Evolutionary conservation across 2,888 invertebrate genomes (phyloP), one percentile per base, ranked within the genome.

Genomic region (Phragmatobia fuliginosa): DNA sequence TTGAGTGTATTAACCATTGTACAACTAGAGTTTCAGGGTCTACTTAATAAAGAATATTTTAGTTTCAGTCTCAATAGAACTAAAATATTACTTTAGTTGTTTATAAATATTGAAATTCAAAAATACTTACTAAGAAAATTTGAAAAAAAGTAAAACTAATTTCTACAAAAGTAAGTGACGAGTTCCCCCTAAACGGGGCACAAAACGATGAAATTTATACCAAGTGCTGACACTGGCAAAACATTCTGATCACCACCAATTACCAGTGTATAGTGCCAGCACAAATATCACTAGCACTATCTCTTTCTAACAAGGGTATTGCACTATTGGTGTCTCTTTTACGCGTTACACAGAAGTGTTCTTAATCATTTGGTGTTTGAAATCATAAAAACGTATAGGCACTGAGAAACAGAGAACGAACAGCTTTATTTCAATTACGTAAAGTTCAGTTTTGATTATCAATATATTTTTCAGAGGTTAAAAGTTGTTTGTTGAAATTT

Each of bases 231-330:
- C 94, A 92, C 89, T 83, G 84, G 85, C 93, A 92, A 94, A 94
- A 94, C 92, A 93, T 89, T 88, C 83, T 92, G 93, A 94, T 94
- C 93, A 92, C 91, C 92, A 91, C 92, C 94, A 95, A 95, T 95
- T 94, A 95, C 92, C 89, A 87, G 85, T 87, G 90, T 90, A 91
- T 88, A 87, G 87, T 87, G 85, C 86, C 86, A 90, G 90, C 87
- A 87, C 92, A 89, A 89, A 91, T 88, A 91, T 85, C 81, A 70
- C 68, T 78, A 81, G 41, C 77, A 58, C 73, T 52, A 61, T 81
- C 81, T 78, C 77, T 62, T 65, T 87, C 77, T 72, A 56, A 67
- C 72, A 1, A 33, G 66, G 38, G 1, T 8, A 64, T 28, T 21
- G 18, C 4, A 33, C 45, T 62, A n/a, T 2, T n/a, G 36, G 78